These are phyloP conservation scores for Acestrorhynchus altus DNA, from an alignment of 2,797 vertebrate species.

Conservation along the genomic window DNA sequence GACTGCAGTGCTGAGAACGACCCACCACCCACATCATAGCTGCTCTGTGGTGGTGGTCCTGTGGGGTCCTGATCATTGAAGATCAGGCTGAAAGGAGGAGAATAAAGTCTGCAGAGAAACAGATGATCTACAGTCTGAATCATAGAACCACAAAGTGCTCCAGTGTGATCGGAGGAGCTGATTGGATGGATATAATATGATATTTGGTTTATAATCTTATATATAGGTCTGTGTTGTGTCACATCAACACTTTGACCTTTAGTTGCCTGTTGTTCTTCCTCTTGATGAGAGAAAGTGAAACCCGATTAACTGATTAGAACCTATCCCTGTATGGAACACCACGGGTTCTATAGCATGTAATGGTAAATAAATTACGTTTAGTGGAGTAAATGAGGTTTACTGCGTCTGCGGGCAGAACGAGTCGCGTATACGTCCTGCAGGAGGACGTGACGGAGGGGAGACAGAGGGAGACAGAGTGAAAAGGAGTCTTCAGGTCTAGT, in stretches of 20 bases:
- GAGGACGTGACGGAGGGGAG: background rate
- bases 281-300: background rate
- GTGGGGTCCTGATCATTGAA: too few species aligned
- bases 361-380: background rate
- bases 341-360: background rate
- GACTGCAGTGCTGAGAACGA: too few species aligned
- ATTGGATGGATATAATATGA: too few species aligned
- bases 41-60: too few species aligned
- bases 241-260: background rate
- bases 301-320: background rate
- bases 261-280: background rate
- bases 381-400: background rate
- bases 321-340: background rate
- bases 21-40: too few species aligned
- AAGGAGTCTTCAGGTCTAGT: background rate
- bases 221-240: too few species aligned
- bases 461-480: background rate
- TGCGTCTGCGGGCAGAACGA: background rate
- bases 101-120: too few species aligned
- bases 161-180: too few species aligned
- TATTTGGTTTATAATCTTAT: too few species aligned
- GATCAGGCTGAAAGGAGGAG: too few species aligned
- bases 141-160: too few species aligned
- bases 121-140: too few species aligned
- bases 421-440: background rate